Base-by-base conservation (phyloP, 2,888 invertebrate species). In the Agriotes lineatus region DNA sequence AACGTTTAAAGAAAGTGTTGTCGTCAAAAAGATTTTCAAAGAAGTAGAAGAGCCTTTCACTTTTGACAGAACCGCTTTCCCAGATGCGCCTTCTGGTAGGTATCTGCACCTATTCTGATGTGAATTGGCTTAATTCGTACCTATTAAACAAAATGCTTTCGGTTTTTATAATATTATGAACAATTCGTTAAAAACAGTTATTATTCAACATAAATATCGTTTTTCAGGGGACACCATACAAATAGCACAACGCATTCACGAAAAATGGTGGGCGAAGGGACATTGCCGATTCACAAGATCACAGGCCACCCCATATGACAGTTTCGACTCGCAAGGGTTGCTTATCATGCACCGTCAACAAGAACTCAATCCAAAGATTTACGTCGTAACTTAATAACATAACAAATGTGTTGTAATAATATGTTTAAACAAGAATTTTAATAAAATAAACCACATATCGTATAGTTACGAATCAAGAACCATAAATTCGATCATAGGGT, bases 41-140 rank as follows among this genome's bases (percentile, higher is more conserved):
- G 78, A 86, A 50, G 88, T 93, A 0, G 94, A 94, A 79, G 79
- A 87, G 76, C 91, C 93, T 0, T 94, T 94, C 76, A 89, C 88
- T 4, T 82, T 86, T 14, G 83, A 85, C 0, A 83, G 76, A 7
- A 86, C 85, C 39, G 30, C 75, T 10, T 90, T 88, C 81, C 84
- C 88, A 0, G 80, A 77, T 0, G 58, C 82, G 30, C 79, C 87
- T 0, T 75, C 70, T 72, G 83, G 83, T 82, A 71, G n/a, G n/a
- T n/a, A n/a, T n/a, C n/a, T n/a, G n/a, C n/a, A n/a, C n/a, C n/a
- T n/a, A n/a, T n/a, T n/a, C n/a, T n/a, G n/a, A n/a, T n/a, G n/a
- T n/a, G n/a, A n/a, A n/a, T n/a, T n/a, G 20, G 25, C 12, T 12
- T 3, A 39, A 5, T 7, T 39, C n/a, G 9, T 19, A 30, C 5